Percentiles rank a stretch among this genome's conserved stretches.
phyloP scores from a whole-genome alignment of 1,140 invertebrate species.

The Philaenus spumarius region DNA sequence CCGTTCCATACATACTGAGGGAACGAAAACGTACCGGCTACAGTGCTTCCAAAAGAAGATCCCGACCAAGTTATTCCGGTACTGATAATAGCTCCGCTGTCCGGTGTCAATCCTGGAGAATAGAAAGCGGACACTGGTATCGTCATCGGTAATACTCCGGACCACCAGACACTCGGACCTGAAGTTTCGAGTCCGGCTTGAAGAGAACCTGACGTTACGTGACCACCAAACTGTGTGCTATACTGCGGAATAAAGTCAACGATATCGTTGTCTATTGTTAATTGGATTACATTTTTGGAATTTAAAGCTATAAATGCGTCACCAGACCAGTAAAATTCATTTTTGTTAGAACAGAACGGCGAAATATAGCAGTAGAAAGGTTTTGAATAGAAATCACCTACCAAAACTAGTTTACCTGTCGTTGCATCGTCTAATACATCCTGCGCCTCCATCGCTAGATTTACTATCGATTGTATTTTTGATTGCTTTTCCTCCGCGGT shows the following conservation, averaged over 20 bases:
- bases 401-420: slow-evolving; percentile 15
- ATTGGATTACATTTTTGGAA: background rate
- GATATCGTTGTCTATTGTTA: background rate
- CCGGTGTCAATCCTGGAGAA: background rate
- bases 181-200: background rate
- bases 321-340: slow-evolving; percentile 10
- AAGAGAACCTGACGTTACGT: slow-evolving; percentile 18
- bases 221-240: slow-evolving; percentile 10
- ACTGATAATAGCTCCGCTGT: background rate
- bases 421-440: background rate
- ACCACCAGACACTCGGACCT: slow-evolving; percentile 15
- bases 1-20: slow-evolving; percentile 18
- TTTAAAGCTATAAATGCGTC: background rate
- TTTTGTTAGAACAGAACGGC: slow-evolving; percentile 11
- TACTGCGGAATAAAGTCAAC: background rate
- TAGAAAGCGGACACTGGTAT: slow-evolving; percentile 18
- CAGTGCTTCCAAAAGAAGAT: slow-evolving; percentile 12
- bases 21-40: slow-evolving; percentile 16
- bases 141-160: slow-evolving; percentile 12
- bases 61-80: slow-evolving; percentile 18
- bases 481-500: background rate
- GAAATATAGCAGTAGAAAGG: slow-evolving; percentile 22
- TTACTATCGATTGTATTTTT: background rate
- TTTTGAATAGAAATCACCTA: slow-evolving; percentile 18
- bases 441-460: background rate